Evolutionary conservation across 1,140 invertebrate genomes (phyloP).

Genomic region (Zaprionus tsacasi): DNA sequence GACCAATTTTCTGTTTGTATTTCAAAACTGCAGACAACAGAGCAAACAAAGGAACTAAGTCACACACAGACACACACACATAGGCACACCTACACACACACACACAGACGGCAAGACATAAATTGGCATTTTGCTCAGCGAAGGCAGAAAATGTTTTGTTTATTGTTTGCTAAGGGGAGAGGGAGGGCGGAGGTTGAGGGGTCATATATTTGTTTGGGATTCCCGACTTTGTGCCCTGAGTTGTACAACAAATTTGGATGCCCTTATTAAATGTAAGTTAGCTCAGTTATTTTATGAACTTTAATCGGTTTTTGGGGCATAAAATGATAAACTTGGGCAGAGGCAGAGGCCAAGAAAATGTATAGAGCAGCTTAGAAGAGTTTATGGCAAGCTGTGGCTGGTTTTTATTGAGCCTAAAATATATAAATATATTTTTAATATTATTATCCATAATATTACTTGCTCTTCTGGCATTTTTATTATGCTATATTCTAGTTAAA

Average conservation of each 20-base stretch:
- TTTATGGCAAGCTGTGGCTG: background rate
- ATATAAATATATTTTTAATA: background rate
- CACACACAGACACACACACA: background rate
- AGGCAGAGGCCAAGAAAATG: background rate
- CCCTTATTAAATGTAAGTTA: constrained; percentile 28
- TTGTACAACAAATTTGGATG: constrained; percentile 22
- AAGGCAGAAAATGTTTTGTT: constrained; percentile 37
- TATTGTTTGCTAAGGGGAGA: constrained; percentile 24
- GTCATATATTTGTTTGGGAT: constrained; percentile 38
- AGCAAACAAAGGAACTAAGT: constrained; percentile 29
- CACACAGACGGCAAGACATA: constrained; percentile 28
- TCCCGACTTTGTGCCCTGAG: constrained; percentile 28
- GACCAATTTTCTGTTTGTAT: constrained; percentile 70
- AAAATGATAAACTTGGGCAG: background rate
- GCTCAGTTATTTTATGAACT: background rate
- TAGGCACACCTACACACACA: background rate
- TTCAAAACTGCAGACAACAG: constrained; percentile 63
- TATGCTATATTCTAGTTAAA: background rate
- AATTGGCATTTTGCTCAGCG: constrained; percentile 45
- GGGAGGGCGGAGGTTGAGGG: background rate
- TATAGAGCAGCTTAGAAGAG: background rate
- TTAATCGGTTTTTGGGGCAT: background rate
- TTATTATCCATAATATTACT: background rate
- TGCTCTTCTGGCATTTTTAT: background rate
- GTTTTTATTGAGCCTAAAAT: background rate